These are phyloP conservation scores for Amia ocellicauda DNA, from an alignment of 2,113 vertebrate species.

Conservation along the genomic window DNA sequence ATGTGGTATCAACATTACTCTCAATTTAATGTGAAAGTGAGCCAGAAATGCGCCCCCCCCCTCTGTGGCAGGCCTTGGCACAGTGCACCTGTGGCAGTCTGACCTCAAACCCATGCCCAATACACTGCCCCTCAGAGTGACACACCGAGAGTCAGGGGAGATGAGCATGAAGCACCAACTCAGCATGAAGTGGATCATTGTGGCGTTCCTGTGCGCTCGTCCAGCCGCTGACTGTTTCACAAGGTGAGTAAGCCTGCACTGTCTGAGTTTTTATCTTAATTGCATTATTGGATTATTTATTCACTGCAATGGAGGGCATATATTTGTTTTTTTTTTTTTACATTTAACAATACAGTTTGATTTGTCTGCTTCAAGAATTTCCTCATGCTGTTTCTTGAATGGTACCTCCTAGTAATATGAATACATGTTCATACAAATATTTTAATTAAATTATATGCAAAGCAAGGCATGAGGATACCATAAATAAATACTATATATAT, in stretches of 20 bases:
- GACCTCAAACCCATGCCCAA: background rate
- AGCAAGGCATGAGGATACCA: too few relatives aligned
- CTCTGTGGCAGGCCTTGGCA: background rate
- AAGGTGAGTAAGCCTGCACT: conserved; percentile 19
- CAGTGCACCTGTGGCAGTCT: background rate
- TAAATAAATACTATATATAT: too few relatives aligned
- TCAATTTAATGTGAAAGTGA: too few relatives aligned
- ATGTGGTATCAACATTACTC: too few relatives aligned
- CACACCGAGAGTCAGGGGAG: background rate
- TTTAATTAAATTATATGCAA: too few relatives aligned
- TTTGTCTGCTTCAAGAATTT: too few relatives aligned
- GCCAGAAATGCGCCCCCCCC: too few relatives aligned
- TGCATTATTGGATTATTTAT: too few relatives aligned
- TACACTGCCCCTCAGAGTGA: background rate
- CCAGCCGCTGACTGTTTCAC: conserved; percentile 14
- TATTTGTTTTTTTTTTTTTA: background rate
- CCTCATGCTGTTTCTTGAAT: too few relatives aligned
- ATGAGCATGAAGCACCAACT: background rate
- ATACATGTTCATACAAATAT: too few relatives aligned
- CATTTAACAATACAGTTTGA: too few relatives aligned
- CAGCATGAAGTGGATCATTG: conserved; percentile 20
- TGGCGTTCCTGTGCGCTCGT: conserved; percentile 11
- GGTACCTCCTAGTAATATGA: too few relatives aligned
- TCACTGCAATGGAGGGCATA: background rate
- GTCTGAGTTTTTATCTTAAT: background rate